Percentiles rank a stretch among this genome's conserved stretches.
phyloP scores from a whole-genome alignment of 1,140 invertebrate genomes.

The Lasaia peninsularis region DNA sequence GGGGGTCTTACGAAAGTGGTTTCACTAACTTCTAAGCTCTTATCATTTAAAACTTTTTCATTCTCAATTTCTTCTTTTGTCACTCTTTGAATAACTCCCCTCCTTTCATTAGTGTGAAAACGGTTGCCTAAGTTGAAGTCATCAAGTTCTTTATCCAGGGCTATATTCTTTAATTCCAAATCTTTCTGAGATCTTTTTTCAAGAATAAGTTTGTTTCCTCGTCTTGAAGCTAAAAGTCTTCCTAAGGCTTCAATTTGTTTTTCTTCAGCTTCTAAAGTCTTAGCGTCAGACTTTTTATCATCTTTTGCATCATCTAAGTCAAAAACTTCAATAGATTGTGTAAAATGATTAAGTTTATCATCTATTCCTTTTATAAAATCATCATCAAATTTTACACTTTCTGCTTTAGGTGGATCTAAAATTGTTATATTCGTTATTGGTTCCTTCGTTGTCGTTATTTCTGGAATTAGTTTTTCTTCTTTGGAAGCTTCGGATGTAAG shows the following conservation, averaged over 20 bases:
- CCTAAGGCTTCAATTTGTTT: conserved; percentile 75
- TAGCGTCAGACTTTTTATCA: conserved; percentile 55
- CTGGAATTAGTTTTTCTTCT: too few species aligned
- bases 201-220: conserved; percentile 55
- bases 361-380: conserved; percentile 62
- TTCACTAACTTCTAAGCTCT: conserved; percentile 66
- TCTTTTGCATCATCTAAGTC: conserved; percentile 65
- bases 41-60: conserved; percentile 49
- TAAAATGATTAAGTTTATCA: conserved; percentile 67
- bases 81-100: conserved; percentile 56
- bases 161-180: conserved; percentile 58
- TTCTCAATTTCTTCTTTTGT: conserved; percentile 65
- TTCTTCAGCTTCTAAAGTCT: conserved; percentile 70
- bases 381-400: conserved; percentile 27
- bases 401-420: conserved; percentile 19
- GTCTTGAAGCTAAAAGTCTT: conserved; percentile 57
- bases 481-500: neutral
- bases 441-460: conserved; percentile 27
- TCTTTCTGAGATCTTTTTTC: conserved; percentile 66
- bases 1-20: conserved; percentile 62
- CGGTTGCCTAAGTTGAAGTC: conserved; percentile 60
- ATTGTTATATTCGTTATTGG: conserved; percentile 25
- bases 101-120: conserved; percentile 53
- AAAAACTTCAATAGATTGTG: conserved; percentile 63
- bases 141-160: conserved; percentile 53